Conservation (phyloP, 2,113 vertebrate species). For the Bos indicus region DNA sequence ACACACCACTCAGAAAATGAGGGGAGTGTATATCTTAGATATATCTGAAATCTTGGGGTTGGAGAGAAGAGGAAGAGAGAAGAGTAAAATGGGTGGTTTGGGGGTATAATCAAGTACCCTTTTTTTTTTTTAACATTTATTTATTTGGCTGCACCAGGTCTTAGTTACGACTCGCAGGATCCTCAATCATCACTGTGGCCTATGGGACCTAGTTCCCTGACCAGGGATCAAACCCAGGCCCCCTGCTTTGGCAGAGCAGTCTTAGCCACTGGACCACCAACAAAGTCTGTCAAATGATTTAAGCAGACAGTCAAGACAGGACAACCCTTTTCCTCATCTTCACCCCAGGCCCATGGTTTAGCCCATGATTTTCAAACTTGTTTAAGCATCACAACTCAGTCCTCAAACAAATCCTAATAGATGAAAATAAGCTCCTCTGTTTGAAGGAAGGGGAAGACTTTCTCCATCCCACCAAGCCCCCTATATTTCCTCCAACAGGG, state of each 20-base stretch:
- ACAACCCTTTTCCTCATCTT: background rate
- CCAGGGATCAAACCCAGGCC: background rate
- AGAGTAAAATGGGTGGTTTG: background rate
- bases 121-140: background rate
- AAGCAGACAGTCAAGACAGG: background rate
- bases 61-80: background rate
- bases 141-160: background rate
- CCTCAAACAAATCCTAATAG: background rate
- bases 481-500: background rate
- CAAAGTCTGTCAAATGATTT: background rate
- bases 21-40: too few relatives aligned
- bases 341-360: background rate
- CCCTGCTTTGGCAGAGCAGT: background rate
- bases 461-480: background rate
- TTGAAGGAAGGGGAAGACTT: background rate
- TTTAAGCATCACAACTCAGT: background rate
- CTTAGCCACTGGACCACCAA: background rate
- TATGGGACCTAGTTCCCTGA: background rate
- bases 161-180: rapidly evolving
- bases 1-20: background rate
- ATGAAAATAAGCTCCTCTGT: background rate
- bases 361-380: background rate
- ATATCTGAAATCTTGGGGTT: background rate
- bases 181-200: background rate
- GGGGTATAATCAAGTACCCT: background rate